These are phyloP conservation scores for Lutraria rhynchaena DNA, from an alignment of 1,140 invertebrate genomes.

Conservation along the genomic window DNA sequence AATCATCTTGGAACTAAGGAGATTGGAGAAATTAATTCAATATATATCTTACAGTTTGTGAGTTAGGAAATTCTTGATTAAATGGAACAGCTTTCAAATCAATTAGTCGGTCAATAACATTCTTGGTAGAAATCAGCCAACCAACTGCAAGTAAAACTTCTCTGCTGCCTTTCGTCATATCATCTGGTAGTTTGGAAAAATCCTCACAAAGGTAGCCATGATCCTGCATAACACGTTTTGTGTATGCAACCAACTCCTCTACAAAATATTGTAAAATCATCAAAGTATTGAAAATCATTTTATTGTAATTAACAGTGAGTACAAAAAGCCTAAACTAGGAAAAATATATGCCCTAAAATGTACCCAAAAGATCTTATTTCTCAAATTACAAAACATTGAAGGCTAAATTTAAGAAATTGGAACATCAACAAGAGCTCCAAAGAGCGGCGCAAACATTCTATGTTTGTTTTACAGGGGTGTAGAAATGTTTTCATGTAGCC, in stretches of 20 bases:
- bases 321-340: too few species aligned
- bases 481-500: too few species aligned
- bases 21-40: too few species aligned
- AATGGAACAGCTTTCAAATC: constrained; percentile 66
- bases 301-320: not conserved
- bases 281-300: not conserved
- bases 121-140: constrained; percentile 73
- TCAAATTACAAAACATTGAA: too few species aligned
- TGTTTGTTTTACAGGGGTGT: too few species aligned
- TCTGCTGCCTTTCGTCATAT: constrained; percentile 71
- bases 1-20: too few species aligned
- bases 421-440: too few species aligned
- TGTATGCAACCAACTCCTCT: constrained; percentile 72
- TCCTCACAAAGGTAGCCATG: constrained; percentile 67
- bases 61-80: constrained; percentile 62
- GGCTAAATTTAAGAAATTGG: too few species aligned
- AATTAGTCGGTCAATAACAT: constrained; percentile 71
- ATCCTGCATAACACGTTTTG: constrained; percentile 71
- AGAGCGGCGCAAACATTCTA: too few species aligned
- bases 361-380: too few species aligned
- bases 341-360: too few species aligned
- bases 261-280: constrained; percentile 41
- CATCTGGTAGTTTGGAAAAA: constrained; percentile 68
- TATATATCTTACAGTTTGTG: constrained; percentile 40
- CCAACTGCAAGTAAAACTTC: constrained; percentile 75